Evolutionary conservation across 2,888 invertebrate genomes (phyloP).

Genomic region (Heliconius ismenius): DNA sequence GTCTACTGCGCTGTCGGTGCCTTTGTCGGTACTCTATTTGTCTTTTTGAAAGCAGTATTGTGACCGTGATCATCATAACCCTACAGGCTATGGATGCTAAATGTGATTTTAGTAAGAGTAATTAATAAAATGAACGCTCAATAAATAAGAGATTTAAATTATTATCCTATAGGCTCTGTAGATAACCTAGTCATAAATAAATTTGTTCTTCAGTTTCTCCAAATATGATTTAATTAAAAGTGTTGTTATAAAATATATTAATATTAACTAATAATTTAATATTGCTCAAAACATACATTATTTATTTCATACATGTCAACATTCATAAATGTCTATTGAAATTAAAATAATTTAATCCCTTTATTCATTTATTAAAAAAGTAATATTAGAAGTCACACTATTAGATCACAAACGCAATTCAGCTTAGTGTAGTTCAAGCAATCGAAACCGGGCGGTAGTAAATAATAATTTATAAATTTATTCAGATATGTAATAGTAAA

Average conservation of each 20-base stretch:
- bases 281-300: too few relatives aligned
- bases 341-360: too few relatives aligned
- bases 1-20: conserved; percentile 13
- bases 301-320: too few relatives aligned
- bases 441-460: not conserved
- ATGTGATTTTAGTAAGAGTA: not conserved
- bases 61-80: conserved; percentile 2
- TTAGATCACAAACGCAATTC: not conserved
- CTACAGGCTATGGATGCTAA: not conserved
- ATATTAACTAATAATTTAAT: too few relatives aligned
- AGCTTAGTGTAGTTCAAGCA: not conserved
- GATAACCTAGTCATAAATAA: not conserved
- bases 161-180: not conserved
- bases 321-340: too few relatives aligned
- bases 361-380: too few relatives aligned
- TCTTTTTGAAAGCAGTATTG: conserved; percentile 4
- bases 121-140: not conserved
- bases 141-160: not conserved
- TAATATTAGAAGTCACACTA: not conserved
- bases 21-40: conserved; percentile 21
- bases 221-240: too few relatives aligned
- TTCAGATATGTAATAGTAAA: not conserved
- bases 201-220: not conserved
- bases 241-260: too few relatives aligned
- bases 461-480: not conserved